Evolutionary conservation across 2,113 vertebrate genomes (phyloP).

Genomic region (Dipodomys merriami): DNA sequence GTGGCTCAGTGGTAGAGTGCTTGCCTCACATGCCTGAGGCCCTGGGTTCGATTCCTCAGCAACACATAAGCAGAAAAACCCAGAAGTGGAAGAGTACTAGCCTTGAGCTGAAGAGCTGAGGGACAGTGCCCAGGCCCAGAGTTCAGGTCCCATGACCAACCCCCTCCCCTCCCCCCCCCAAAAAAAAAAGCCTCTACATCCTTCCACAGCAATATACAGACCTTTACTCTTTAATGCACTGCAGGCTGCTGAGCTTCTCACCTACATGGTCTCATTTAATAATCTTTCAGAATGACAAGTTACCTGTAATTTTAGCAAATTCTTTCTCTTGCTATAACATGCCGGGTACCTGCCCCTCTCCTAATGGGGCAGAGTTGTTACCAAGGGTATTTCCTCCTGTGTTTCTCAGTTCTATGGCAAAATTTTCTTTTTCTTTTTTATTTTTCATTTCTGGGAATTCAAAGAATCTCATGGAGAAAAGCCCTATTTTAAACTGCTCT

Average conservation of each 20-base stretch:
- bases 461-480: slow-evolving; percentile 17
- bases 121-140: no score
- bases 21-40: no score
- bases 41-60: no score
- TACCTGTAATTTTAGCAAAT: slow-evolving; percentile 1
- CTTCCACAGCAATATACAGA: not conserved
- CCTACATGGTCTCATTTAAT: not conserved
- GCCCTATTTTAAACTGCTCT: not conserved
- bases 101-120: no score
- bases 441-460: not conserved
- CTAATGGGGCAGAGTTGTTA: not conserved
- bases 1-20: no score
- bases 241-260: not conserved
- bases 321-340: slow-evolving; percentile 28
- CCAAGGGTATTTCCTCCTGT: not conserved
- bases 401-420: not conserved
- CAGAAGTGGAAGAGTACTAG: no score
- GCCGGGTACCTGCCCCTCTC: slow-evolving; percentile 3
- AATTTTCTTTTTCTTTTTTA: not conserved
- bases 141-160: no score
- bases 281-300: slow-evolving; percentile 37
- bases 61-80: no score
- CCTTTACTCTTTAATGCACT: slow-evolving; percentile 2
- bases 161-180: no score
- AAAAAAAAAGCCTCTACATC: not conserved